Conservation (phyloP, 1,140 invertebrate species). For the Drosophila dunni region DNA sequence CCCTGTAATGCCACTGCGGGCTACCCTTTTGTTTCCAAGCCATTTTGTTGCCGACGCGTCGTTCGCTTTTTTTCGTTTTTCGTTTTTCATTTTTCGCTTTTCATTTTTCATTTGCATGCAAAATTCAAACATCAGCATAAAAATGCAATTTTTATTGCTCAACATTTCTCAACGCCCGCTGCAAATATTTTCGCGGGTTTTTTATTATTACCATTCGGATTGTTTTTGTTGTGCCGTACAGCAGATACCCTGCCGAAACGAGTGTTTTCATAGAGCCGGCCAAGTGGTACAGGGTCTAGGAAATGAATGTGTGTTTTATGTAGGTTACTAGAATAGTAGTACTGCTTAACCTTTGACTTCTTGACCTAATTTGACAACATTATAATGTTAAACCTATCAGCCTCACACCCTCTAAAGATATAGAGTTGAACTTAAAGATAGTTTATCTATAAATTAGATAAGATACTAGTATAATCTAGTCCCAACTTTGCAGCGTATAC, state of each 20-base stretch:
- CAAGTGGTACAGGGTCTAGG: too few relatives aligned
- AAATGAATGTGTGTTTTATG: neutral
- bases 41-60: constrained; percentile 47
- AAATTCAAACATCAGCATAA: constrained; percentile 84
- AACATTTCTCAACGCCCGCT: constrained; percentile 82
- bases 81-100: constrained; percentile 68
- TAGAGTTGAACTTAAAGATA: too few relatives aligned
- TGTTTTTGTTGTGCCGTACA: constrained; percentile 35
- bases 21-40: constrained; percentile 48
- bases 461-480: too few relatives aligned
- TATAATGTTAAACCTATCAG: too few relatives aligned
- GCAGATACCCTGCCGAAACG: too few relatives aligned
- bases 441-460: too few relatives aligned
- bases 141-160: constrained; percentile 83
- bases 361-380: too few relatives aligned
- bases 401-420: too few relatives aligned
- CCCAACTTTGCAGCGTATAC: neutral
- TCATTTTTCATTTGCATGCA: constrained; percentile 81
- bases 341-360: too few relatives aligned
- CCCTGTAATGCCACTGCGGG: constrained; percentile 12
- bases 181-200: constrained; percentile 82
- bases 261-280: too few relatives aligned
- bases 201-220: constrained; percentile 66
- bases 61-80: constrained; percentile 65
- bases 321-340: too few relatives aligned